These are phyloP conservation scores for Falco punctatus DNA, from an alignment of 2,113 vertebrate species.

Conservation along the genomic window DNA sequence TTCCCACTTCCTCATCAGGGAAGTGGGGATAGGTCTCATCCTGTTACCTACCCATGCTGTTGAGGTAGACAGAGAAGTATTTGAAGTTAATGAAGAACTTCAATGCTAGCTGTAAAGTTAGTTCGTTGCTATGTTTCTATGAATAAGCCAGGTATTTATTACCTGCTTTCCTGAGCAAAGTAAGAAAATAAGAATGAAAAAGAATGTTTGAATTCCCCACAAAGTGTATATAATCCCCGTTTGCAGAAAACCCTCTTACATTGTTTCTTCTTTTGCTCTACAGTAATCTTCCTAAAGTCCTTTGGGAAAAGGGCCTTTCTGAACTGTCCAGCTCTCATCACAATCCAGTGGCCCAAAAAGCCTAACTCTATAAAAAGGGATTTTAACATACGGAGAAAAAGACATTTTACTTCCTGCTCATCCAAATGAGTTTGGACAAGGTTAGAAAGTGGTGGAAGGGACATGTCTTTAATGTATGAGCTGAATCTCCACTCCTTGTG, in stretches of 20 bases:
- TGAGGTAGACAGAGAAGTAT: neutral
- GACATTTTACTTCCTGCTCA: neutral
- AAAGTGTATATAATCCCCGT: neutral
- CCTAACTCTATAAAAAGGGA: neutral
- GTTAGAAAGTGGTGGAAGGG: neutral
- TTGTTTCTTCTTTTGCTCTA: neutral
- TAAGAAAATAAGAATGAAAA: neutral
- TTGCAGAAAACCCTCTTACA: neutral
- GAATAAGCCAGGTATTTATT: neutral
- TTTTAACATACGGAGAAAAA: neutral
- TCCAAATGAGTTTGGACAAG: rapidly evolving
- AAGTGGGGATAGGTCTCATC: neutral
- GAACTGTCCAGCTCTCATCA: neutral
- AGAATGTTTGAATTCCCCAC: neutral
- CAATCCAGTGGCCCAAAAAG: neutral
- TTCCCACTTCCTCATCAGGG: neutral
- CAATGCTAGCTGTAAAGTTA: neutral
- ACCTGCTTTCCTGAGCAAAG: neutral
- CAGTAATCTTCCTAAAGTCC: neutral
- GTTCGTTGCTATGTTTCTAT: neutral
- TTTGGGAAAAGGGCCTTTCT: neutral
- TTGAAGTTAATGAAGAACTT: neutral
- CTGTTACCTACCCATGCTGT: neutral
- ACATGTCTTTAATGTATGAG: rapidly evolving
- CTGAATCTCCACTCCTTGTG: neutral